These are phyloP conservation scores for Drosophila sechellia DNA, from an alignment of 1,140 invertebrate genomes.

Conservation along the genomic window DNA sequence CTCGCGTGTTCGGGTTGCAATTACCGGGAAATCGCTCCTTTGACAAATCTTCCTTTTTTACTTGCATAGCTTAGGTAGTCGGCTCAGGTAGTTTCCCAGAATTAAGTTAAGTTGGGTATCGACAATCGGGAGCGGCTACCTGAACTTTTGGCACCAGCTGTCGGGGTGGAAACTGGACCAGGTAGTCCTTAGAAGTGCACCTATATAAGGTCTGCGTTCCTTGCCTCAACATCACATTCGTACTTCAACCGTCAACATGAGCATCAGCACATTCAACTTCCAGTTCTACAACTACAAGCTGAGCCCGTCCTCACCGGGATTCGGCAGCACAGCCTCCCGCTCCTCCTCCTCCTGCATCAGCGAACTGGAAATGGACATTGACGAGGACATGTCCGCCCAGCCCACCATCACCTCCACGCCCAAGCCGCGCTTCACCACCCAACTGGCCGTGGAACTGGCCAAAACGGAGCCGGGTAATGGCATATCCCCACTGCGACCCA, in stretches of 20 bases:
- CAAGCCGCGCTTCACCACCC: slow-evolving; percentile 55
- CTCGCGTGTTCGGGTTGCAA: slow-evolving; percentile 60
- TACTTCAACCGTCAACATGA: slow-evolving; percentile 49
- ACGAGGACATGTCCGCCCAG: slow-evolving; percentile 44
- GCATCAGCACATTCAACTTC: slow-evolving; percentile 76
- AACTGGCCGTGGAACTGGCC: slow-evolving; percentile 43
- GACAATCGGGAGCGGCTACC: not conserved
- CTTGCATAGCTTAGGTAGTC: slow-evolving; percentile 18
- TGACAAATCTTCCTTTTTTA: slow-evolving; percentile 31
- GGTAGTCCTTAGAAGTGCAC: slow-evolving; percentile 10
- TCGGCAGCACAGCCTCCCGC: slow-evolving; percentile 17
- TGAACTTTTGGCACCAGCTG: slow-evolving; percentile 13
- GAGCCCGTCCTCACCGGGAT: slow-evolving; percentile 20
- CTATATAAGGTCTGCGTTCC: slow-evolving; percentile 27
- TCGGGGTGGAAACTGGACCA: slow-evolving; percentile 2
- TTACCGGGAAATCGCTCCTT: slow-evolving; percentile 47
- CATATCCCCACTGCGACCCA: slow-evolving; percentile 51
- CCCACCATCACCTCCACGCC: slow-evolving; percentile 57
- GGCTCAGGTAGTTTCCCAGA: slow-evolving; percentile 34
- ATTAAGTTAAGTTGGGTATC: slow-evolving; percentile 38
- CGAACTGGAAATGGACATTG: slow-evolving; percentile 79
- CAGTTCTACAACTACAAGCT: slow-evolving; percentile 78
- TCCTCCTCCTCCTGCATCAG: slow-evolving; percentile 50
- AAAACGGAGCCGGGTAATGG: slow-evolving; percentile 8
- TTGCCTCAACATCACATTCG: slow-evolving; percentile 28